Evolutionary conservation across 2,888 invertebrate species (phyloP), one percentile per base, ranked within the genome.

Genomic region (Epirrhoe alternata): DNA sequence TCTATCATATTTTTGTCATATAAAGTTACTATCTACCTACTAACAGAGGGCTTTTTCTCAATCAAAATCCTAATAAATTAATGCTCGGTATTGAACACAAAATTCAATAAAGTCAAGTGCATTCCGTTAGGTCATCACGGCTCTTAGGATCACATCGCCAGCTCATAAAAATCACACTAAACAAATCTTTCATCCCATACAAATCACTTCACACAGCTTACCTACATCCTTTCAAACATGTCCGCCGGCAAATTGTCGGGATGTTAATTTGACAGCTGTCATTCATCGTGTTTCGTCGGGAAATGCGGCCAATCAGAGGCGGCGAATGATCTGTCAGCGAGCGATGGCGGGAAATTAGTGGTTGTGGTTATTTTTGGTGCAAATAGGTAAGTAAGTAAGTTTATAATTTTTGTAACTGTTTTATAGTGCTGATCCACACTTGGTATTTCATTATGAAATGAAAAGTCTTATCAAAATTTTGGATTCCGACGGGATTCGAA

Each of bases 191-290:
- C 71, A 65, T 16, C 69, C 65, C 16, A 53, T 65, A 62, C 66
- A 68, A 67, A 69, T 71, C 72, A 55, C 60, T 68, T 67, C 59
- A 16, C 69, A 50, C 60, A 38, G 35, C 10, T 24, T 24, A 24
- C n/a, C 17, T 30, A 24, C 51, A 24, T 57, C 59, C 58, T 62
- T 63, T 67, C 69, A 80, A 79, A 85, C 83, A 83, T 84, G 86
- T 87, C 88, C 80, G 75, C 76, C 83, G 82, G 86, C 88, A 88
- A 86, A 88, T 87, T 79, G 74, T 70, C 78, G 78, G 74, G 77
- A 72, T 77, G 80, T 77, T 78, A 82, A 87, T 80, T 83, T 88
- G 89, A 88, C 89, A 85, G 87, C 83, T 90, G 88, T 90, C 91
- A 84, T 77, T 81, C 81, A 80, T 83, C 78, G 73, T 70, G 76